A percentile compares a stretch with the other conserved stretches of the same genome.
These are phyloP conservation scores for Nycticryphes semicollaris DNA, from an alignment of 2,113 vertebrate genomes.

Conservation along the genomic window DNA sequence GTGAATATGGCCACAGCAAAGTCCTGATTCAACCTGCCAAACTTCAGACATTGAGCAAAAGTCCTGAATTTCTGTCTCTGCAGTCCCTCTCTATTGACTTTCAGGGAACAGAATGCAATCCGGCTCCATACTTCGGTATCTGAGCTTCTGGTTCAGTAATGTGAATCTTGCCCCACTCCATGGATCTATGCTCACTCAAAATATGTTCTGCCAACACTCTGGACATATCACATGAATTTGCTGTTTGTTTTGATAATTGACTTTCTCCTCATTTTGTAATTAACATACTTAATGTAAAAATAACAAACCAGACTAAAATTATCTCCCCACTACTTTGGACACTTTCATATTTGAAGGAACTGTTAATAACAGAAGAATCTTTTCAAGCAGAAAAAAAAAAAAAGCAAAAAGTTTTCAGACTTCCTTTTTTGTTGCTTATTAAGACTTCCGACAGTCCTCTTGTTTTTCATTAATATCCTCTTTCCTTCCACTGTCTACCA, in stretches of 20 bases:
- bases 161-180: background rate
- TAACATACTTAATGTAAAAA: background rate
- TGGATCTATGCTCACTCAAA: background rate
- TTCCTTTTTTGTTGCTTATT: slow-evolving; percentile 1
- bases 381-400: background rate
- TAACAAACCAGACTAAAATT: background rate
- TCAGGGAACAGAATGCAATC: background rate
- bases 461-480: slow-evolving; percentile 14
- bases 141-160: background rate
- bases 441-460: background rate
- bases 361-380: background rate
- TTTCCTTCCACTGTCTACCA: background rate
- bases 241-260: background rate
- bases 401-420: background rate
- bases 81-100: background rate
- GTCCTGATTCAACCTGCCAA: background rate
- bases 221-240: background rate
- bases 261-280: background rate
- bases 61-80: background rate
- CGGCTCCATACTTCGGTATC: background rate
- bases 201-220: background rate
- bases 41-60: background rate
- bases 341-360: background rate
- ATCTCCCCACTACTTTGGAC: background rate
- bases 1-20: background rate